Percentiles rank a stretch among this genome's conserved stretches.
These are phyloP conservation scores for Podilymbus podiceps DNA, from an alignment of 2,113 vertebrate genomes.

Conservation along the genomic window DNA sequence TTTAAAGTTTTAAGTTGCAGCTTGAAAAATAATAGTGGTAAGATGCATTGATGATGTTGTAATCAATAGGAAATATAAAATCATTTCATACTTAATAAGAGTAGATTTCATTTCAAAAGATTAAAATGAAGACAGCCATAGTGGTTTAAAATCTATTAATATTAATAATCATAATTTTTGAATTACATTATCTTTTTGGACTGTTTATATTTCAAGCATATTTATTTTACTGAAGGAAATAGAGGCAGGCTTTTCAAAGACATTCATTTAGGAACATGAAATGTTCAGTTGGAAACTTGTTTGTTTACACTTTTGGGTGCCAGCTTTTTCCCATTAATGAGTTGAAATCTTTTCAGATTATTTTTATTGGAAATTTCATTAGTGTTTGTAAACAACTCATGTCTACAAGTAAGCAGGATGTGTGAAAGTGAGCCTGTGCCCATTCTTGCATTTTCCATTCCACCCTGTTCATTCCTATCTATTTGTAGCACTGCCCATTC, in stretches of 20 bases:
- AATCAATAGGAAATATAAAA: background rate
- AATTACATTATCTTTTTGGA: background rate
- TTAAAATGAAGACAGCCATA: background rate
- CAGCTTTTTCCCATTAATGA: constrained; percentile 13
- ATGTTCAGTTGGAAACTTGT: background rate
- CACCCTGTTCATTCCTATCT: background rate
- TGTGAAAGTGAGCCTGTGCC: background rate
- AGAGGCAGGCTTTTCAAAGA: background rate
- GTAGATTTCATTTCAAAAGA: background rate
- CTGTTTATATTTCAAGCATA: background rate
- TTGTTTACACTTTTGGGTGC: background rate
- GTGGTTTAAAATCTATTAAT: background rate
- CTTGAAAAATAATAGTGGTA: background rate
- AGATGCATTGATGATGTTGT: accelerated
- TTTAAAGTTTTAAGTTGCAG: background rate
- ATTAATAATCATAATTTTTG: background rate
- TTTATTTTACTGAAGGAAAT: background rate
- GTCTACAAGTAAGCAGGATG: background rate
- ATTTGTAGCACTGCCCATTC: background rate
- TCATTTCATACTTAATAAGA: background rate
- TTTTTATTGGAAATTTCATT: background rate
- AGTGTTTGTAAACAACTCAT: background rate
- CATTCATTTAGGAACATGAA: background rate
- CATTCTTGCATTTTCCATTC: background rate
- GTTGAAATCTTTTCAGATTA: background rate